phyloP scores from a whole-genome alignment of 1,140 invertebrate species.

The Drosophila paulistorum region DNA sequence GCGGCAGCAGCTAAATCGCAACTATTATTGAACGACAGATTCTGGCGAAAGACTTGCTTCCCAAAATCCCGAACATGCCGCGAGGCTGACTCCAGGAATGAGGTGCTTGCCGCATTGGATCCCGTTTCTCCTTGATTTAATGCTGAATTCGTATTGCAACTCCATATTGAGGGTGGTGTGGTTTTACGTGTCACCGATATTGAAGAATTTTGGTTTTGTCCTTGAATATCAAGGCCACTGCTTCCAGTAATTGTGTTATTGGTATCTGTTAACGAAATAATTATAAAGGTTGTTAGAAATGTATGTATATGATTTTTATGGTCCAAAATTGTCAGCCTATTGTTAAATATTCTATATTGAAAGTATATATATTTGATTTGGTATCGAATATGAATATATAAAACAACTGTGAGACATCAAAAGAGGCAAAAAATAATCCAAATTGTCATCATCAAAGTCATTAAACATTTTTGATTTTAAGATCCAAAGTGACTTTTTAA shows the following conservation, averaged over 20 bases:
- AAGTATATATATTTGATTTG: too few relatives aligned
- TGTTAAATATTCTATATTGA: too few relatives aligned
- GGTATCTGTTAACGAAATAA: slow-evolving; percentile 25
- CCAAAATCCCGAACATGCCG: slow-evolving; percentile 72
- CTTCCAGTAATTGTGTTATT: slow-evolving; percentile 8
- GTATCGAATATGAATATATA: too few relatives aligned
- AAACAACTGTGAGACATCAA: too few relatives aligned
- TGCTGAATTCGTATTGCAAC: slow-evolving; percentile 20
- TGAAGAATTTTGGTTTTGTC: slow-evolving; percentile 13
- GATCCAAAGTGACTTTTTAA: too few relatives aligned
- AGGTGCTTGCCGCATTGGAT: slow-evolving; percentile 37
- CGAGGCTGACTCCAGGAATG: slow-evolving; percentile 75
- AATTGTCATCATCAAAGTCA: too few relatives aligned
- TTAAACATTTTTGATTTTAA: too few relatives aligned
- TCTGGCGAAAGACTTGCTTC: slow-evolving; percentile 80
- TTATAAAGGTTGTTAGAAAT: neutral
- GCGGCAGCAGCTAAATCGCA: slow-evolving; percentile 30
- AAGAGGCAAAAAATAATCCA: too few relatives aligned
- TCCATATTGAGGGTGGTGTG: slow-evolving; percentile 42
- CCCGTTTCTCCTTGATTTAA: slow-evolving; percentile 4
- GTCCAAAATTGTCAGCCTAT: too few relatives aligned
- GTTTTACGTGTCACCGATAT: slow-evolving; percentile 41
- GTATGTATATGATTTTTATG: too few relatives aligned
- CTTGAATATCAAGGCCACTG: slow-evolving; percentile 26
- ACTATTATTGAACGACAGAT: slow-evolving; percentile 73